Percentiles rank a stretch among this genome's conserved stretches.
Evolutionary conservation across 2,797 vertebrate genomes (phyloP).

Genomic region (Manis pentadactyla): DNA sequence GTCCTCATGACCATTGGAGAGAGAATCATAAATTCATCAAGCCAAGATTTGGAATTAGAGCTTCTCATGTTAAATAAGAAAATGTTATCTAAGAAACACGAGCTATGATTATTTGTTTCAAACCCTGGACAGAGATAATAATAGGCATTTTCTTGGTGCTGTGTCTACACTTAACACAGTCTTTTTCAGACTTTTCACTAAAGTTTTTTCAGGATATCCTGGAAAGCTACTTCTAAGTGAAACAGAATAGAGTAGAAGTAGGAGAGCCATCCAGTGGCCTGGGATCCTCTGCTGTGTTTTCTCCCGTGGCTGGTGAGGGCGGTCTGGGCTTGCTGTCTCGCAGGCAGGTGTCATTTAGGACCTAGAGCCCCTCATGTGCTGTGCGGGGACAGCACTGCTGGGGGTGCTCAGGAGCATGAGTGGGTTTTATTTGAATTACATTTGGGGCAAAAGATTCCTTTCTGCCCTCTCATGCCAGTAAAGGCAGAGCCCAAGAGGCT

Average conservation of each 20-base stretch:
- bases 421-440: not conserved
- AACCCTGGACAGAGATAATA: not conserved
- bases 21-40: not conserved
- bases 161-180: not conserved
- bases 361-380: not conserved
- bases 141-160: not conserved
- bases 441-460: not conserved
- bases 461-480: not conserved
- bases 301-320: not conserved
- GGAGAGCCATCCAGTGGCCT: not conserved
- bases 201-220: not conserved
- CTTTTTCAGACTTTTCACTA: not conserved
- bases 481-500: not conserved
- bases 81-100: not conserved
- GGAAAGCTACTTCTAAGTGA: not conserved
- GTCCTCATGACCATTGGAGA: not conserved
- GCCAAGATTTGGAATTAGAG: not conserved
- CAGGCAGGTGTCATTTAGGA: not conserved
- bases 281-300: not conserved
- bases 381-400: not conserved
- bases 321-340: not conserved
- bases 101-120: slow-evolving; percentile 15
- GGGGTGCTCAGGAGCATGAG: not conserved
- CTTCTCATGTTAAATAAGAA: not conserved
- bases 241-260: not conserved